Base-by-base conservation (phyloP, 2,888 invertebrate genomes). In the Baccha elongata region DNA sequence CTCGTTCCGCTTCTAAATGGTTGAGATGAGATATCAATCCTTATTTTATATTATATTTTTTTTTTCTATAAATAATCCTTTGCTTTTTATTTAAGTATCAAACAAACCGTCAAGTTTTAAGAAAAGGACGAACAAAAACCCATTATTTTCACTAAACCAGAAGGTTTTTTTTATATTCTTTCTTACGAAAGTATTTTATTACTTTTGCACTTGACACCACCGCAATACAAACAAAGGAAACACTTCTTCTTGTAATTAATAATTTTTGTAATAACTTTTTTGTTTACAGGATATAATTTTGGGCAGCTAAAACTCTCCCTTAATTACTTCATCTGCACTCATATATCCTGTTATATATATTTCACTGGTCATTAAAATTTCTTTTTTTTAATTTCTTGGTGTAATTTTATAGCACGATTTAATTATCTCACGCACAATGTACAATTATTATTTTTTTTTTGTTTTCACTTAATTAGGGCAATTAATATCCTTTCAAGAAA, bases 391-490 rank as follows among this genome's bases (percentile, higher is more conserved):
- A 7, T 53, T 29, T 29, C 32, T 23, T 23, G 55, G 60, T 60
- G 60, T 60, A 60, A 60, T 42, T 60, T 60, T 23, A 60, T 60
- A 23, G 42, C 37, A 44, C 50, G 48, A 58, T 74, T 48, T 42
- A 58, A 74, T 67, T 55, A 73, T 46, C 53, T 26, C 58, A 37
- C 67, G 62, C 74, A 50, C 64, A 55, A 55, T 35, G 65, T n/a
- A n/a, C n/a, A n/a, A n/a, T n/a, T n/a, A n/a, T 26, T 35, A 23
- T 52, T 44, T 19, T 35, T 53, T 32, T 37, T 50, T 50, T 64
- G 29, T 65, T 65, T 44, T 53, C 42, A 67, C 73, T 80, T 64
- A 69, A 74, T 80, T 74, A 69, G 37, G 48, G 62, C 68, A 80
- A 64, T 74, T 58, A 60, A 60, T 60, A 74, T 74, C 62, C 42